These are phyloP conservation scores for Coelogynopora nodosa DNA, from an alignment of 2,888 invertebrate genomes.

Conservation along the genomic window DNA sequence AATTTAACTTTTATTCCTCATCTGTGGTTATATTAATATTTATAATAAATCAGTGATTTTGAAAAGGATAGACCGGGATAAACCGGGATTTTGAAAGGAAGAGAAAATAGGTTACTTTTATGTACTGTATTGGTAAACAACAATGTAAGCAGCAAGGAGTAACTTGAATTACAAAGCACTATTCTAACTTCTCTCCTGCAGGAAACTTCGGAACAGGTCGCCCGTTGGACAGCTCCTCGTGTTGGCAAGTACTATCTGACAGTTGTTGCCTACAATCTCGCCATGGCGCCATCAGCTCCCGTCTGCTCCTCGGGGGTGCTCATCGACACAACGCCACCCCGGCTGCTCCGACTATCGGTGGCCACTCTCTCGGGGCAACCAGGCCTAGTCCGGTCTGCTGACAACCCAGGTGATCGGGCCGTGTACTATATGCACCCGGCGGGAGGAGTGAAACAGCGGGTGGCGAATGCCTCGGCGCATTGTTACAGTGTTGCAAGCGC, in stretches of 20 bases:
- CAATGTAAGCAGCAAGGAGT: too few relatives aligned
- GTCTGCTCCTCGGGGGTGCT: slow-evolving; percentile 52
- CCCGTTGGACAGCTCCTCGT: slow-evolving; percentile 7
- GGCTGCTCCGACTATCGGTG: not conserved
- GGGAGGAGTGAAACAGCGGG: not conserved
- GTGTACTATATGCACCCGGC: not conserved
- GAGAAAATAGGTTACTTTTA: too few relatives aligned
- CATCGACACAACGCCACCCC: not conserved
- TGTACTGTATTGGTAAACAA: too few relatives aligned
- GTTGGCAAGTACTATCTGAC: slow-evolving; percentile 48
- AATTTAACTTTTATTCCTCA: too few relatives aligned
- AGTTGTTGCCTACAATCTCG: slow-evolving; percentile 51
- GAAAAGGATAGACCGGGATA: too few relatives aligned
- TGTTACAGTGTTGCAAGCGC: not conserved
- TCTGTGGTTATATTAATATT: too few relatives aligned
- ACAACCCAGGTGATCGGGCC: not conserved
- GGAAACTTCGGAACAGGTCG: not conserved
- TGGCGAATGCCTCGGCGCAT: not conserved
- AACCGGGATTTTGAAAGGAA: too few relatives aligned
- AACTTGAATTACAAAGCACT: too few relatives aligned
- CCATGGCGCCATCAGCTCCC: slow-evolving; percentile 50
- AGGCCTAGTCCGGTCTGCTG: not conserved
- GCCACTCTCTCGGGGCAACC: not conserved
- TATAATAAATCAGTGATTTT: too few relatives aligned
- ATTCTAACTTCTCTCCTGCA: not conserved